Evolutionary conservation across 2,113 vertebrate species (phyloP), one percentile per base, ranked within the genome.

Genomic region (Microcebus jonahi): DNA sequence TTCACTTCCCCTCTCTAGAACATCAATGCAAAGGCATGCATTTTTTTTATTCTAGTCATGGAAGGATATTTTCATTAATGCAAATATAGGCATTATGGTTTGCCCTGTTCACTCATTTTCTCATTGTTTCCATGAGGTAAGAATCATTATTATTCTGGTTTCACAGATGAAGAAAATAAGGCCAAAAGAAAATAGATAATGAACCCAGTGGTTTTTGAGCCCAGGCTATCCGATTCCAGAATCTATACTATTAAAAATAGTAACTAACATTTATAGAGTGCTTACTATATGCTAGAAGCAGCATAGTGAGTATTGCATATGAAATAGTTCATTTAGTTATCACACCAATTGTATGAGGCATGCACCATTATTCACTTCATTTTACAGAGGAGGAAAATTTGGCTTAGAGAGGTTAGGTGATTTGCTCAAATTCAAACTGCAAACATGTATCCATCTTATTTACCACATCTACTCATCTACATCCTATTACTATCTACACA

Each of bases 101-200:
- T 63, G n/a, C 13, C 55, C 6, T 80, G 17, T n/a, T 25, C 39
- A 76, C 61, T 7, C 29, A 17, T 65, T 88, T 45, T 88, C 75
- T 67, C 63, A 83, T 63, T 53, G 50, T 88, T 0, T 18, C 20
- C 6, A 23, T 31, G 34, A 83, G 42, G 8, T 39, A 83, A 77
- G 55, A 59, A 57, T 57, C 20, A 57, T 81, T 77, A 57, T 63
- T 79, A 85, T 96, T 76, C 10, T 11, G 70, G 21, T 88, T 73
- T 90, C 87, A 59, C 23, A 84, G 17, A 79, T 79, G 27, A 95
- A 53, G 7, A 67, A 92, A 84, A 90, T 61, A 79, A 94, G 25
- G 3, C 12, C 42, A 92, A 87, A 31, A 77, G 15, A 73, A 10
- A 20, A 63, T 23, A 93, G 27, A 1, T 61, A 83, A 73, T 31